phyloP scores from a whole-genome alignment of 2,797 vertebrate genomes.

The Scyliorhinus canicula region DNA sequence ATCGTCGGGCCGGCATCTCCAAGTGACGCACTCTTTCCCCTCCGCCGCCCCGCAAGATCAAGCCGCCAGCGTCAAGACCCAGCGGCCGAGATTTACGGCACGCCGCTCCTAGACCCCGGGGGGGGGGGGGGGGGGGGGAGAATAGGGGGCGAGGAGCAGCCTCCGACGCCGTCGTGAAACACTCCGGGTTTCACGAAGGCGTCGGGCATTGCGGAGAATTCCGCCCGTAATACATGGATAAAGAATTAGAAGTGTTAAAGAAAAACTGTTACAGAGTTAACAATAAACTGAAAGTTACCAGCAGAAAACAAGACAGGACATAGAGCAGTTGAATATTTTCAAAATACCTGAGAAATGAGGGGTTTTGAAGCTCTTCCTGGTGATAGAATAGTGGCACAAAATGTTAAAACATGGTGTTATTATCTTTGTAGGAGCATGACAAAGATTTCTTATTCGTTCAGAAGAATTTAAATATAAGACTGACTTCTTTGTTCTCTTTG shows the following conservation, averaged over 20 bases:
- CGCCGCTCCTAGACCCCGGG: no score
- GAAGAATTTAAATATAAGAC: neutral
- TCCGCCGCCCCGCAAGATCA: no score
- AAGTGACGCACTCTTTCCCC: no score
- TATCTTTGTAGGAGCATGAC: neutral
- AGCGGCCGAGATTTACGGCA: no score
- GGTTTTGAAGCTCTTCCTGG: neutral
- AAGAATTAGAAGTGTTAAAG: neutral
- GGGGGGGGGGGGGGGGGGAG: no score
- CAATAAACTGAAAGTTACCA: neutral
- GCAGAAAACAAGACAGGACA: neutral
- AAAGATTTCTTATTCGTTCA: neutral
- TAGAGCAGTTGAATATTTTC: neutral
- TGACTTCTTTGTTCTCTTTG: neutral
- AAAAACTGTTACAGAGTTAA: neutral
- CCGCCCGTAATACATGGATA: neutral
- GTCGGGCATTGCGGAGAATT: no score
- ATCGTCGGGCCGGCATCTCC: no score
- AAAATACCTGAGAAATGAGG: neutral
- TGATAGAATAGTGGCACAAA: neutral
- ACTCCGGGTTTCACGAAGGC: no score
- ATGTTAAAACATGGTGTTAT: neutral
- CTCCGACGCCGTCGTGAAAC: no score
- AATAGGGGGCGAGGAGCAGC: no score
- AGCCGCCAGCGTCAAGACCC: no score